Conservation (phyloP, 2,888 invertebrate genomes). For the Pardosa pseudoannulata region DNA sequence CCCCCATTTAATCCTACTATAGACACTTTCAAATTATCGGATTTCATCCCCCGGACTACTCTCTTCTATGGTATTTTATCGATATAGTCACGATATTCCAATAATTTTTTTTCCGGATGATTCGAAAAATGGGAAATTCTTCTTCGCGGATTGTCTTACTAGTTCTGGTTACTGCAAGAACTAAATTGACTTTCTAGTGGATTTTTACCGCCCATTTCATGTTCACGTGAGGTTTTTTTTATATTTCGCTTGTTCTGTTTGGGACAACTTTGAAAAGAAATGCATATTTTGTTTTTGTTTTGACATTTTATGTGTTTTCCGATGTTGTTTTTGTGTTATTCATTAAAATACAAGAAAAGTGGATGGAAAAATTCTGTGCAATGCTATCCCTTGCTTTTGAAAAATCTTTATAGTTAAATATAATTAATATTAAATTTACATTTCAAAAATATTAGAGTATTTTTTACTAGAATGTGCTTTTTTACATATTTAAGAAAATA, state of each 20-base stretch:
- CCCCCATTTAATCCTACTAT: too few species aligned
- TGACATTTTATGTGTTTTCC: background rate
- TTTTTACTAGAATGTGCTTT: too few species aligned
- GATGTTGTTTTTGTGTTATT: background rate
- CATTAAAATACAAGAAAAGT: background rate
- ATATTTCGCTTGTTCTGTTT: background rate
- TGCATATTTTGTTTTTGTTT: background rate
- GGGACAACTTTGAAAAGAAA: background rate
- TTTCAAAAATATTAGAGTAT: too few species aligned
- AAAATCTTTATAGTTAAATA: too few species aligned
- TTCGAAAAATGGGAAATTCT: conserved; percentile 6
- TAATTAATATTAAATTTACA: too few species aligned
- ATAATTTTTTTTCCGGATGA: conserved; percentile 57
- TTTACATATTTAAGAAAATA: too few species aligned
- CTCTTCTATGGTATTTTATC: conserved; percentile 27
- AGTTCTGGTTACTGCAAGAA: background rate
- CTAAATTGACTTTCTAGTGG: conserved; percentile 2
- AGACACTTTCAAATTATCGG: too few species aligned
- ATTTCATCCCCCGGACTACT: too few species aligned
- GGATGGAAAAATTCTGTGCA: too few species aligned
- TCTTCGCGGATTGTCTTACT: background rate
- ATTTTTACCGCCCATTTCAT: conserved; percentile 48
- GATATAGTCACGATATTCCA: conserved; percentile 39
- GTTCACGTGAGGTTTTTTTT: conserved; percentile 34
- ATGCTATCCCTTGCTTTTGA: too few species aligned